These are phyloP conservation scores for Drosophila siamana DNA, from an alignment of 2,888 invertebrate genomes.

Conservation along the genomic window DNA sequence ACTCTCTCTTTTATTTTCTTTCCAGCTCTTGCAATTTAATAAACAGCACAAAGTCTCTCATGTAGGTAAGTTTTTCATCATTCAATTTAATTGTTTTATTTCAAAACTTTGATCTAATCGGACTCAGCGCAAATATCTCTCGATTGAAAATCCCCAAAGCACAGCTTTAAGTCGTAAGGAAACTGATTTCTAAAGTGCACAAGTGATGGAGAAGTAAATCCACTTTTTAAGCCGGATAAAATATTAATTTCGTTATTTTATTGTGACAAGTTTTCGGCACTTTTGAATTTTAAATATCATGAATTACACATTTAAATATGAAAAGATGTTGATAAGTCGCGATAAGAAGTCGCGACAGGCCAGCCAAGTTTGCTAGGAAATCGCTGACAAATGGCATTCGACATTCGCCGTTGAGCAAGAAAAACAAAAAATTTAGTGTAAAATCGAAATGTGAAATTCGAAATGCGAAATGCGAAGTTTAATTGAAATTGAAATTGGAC, in stretches of 20 bases:
- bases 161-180: background rate
- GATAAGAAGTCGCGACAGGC: conserved; percentile 13
- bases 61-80: background rate
- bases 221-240: no score
- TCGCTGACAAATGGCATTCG: conserved; percentile 26
- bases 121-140: no score
- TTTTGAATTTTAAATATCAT: conserved; percentile 7
- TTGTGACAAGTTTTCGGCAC: background rate
- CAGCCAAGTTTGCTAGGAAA: conserved; percentile 12
- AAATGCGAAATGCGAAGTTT: conserved; percentile 24
- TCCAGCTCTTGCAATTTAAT: no score
- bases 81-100: no score
- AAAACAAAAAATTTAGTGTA: background rate
- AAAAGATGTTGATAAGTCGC: background rate
- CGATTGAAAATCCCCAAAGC: no score
- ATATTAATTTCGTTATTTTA: background rate
- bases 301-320: conserved; percentile 7
- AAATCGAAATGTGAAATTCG: conserved; percentile 16
- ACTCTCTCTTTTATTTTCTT: no score
- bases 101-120: no score
- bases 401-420: conserved; percentile 6
- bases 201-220: no score
- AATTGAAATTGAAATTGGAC: conserved; percentile 39
- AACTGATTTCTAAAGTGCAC: background rate
- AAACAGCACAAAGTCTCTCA: no score